Evolutionary conservation across 2,888 invertebrate genomes (phyloP).

Genomic region (Rotaria macrura): DNA sequence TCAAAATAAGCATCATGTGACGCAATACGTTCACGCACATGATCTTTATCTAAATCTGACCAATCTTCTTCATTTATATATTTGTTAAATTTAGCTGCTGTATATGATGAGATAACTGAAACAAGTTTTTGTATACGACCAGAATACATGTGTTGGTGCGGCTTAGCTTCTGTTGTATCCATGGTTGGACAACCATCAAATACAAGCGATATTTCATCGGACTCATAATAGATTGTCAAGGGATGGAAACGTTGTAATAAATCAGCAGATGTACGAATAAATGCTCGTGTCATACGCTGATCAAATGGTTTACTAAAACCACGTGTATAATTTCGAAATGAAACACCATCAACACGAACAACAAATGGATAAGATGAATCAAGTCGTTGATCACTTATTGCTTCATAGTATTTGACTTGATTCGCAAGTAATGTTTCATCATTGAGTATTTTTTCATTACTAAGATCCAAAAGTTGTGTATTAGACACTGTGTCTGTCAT

Average conservation of each 20-base stretch:
- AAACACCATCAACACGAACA: constrained; percentile 18
- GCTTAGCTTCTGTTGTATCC: not conserved
- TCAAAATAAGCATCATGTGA: not conserved
- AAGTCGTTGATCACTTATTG: not conserved
- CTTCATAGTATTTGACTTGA: not conserved
- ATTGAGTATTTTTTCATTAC: not conserved
- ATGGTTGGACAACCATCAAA: not conserved
- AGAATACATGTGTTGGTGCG: not conserved
- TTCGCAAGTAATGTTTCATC: not conserved
- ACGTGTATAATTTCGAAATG: constrained; percentile 17
- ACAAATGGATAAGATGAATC: not conserved
- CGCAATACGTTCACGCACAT: not conserved
- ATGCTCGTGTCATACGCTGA: not conserved
- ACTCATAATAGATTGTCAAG: not conserved
- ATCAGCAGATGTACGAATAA: constrained; percentile 12
- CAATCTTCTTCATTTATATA: constrained; percentile 4
- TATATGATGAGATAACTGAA: not conserved
- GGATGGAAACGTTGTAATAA: constrained; percentile 16
- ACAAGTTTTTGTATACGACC: constrained; percentile 20
- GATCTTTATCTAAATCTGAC: not conserved
- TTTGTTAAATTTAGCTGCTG: constrained; percentile 8
- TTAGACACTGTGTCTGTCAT: not conserved
- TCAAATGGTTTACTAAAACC: constrained; percentile 13
- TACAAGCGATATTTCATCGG: not conserved
- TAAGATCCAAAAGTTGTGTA: not conserved